Conservation (phyloP, 2,797 vertebrate genomes). For the Gallinago stenura region DNA sequence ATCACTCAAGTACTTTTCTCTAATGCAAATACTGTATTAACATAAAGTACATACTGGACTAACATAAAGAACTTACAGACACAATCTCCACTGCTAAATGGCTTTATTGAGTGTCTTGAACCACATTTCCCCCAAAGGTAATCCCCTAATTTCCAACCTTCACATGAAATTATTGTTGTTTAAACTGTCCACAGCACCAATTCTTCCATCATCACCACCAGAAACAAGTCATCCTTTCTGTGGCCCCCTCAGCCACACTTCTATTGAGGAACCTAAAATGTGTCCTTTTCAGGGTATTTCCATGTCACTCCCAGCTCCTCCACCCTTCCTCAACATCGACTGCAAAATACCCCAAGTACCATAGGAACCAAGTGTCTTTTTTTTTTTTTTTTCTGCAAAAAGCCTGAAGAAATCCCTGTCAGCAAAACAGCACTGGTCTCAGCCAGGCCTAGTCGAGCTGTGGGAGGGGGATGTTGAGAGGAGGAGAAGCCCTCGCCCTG, state of each 20-base stretch:
- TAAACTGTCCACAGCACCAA: background rate
- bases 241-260: background rate
- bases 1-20: background rate
- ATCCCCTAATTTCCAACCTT: background rate
- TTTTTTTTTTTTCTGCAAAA: background rate
- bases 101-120: slow-evolving; percentile 29
- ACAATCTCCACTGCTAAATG: background rate
- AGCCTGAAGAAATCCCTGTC: background rate
- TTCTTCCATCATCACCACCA: background rate
- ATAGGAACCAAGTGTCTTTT: background rate
- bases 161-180: background rate
- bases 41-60: background rate
- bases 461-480: background rate
- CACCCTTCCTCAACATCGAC: background rate
- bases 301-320: background rate
- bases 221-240: background rate
- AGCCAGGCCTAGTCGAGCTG: background rate
- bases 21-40: background rate
- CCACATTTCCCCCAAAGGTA: background rate
- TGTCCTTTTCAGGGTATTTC: background rate
- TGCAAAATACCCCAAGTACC: background rate
- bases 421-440: background rate
- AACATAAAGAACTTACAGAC: background rate
- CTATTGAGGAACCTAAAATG: background rate
- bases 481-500: background rate